These are phyloP conservation scores for Leptogaster cylindrica DNA, from an alignment of 2,888 invertebrate species.

Conservation along the genomic window DNA sequence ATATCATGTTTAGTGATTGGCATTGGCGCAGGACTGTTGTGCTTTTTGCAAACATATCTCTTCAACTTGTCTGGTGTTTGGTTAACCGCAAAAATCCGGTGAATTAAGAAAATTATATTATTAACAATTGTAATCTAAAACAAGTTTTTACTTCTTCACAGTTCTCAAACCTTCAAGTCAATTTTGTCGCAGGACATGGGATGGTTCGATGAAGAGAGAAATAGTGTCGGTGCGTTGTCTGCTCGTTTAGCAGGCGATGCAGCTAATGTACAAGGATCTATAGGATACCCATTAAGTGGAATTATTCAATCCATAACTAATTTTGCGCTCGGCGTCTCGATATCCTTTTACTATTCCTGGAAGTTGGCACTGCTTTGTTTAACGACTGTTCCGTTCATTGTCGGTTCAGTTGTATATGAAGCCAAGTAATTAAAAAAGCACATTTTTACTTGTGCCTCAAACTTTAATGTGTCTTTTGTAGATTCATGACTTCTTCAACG, in stretches of 20 bases:
- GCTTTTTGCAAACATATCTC: slow-evolving; percentile 75
- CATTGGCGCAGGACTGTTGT: slow-evolving; percentile 69
- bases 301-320: slow-evolving; percentile 72
- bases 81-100: slow-evolving; percentile 73
- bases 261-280: slow-evolving; percentile 74
- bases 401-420: slow-evolving; percentile 71
- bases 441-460: neutral
- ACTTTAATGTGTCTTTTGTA: slow-evolving; percentile 38
- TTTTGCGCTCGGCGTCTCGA: slow-evolving; percentile 67
- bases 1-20: slow-evolving; percentile 71
- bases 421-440: slow-evolving; percentile 57
- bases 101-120: slow-evolving; percentile 21
- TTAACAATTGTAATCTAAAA: neutral
- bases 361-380: slow-evolving; percentile 73
- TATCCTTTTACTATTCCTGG: slow-evolving; percentile 72
- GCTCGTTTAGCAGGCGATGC: slow-evolving; percentile 74
- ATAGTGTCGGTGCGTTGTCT: slow-evolving; percentile 74
- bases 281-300: slow-evolving; percentile 72
- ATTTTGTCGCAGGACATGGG: slow-evolving; percentile 76
- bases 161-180: slow-evolving; percentile 65
- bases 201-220: slow-evolving; percentile 73
- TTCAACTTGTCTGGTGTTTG: slow-evolving; percentile 80
- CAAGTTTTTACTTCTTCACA: slow-evolving; percentile 42
- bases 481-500: slow-evolving; percentile 67
- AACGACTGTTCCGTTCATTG: slow-evolving; percentile 71